These are phyloP conservation scores for Chionis minor DNA, from an alignment of 2,113 vertebrate species.

Conservation along the genomic window DNA sequence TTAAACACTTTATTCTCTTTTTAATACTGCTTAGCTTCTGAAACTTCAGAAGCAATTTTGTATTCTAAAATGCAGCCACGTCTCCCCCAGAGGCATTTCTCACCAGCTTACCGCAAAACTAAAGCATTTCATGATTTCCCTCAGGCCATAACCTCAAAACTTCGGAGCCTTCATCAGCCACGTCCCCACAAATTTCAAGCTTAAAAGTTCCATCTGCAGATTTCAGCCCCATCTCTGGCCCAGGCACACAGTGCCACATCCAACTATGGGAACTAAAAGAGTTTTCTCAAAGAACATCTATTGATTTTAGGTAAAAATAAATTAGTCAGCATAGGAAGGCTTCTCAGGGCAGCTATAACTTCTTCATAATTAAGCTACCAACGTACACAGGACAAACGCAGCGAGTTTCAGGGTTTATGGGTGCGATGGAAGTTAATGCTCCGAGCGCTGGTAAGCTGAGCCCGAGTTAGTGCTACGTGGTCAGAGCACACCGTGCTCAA, in stretches of 20 bases:
- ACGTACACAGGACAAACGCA: not conserved
- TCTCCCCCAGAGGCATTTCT: not conserved
- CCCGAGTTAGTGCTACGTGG: not conserved
- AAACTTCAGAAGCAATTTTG: not conserved
- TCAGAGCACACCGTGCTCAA: not conserved
- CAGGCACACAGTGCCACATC: conserved; percentile 2
- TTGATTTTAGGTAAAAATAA: not conserved
- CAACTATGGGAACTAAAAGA: not conserved
- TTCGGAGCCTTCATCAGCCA: not conserved
- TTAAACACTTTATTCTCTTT: not conserved
- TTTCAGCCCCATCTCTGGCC: not conserved
- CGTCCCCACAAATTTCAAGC: not conserved
- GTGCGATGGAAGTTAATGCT: not conserved
- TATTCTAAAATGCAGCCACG: not conserved
- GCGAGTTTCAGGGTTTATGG: not conserved
- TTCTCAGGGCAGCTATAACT: not conserved
- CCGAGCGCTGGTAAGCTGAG: not conserved
- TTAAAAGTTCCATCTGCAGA: not conserved
- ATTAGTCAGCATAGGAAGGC: not conserved
- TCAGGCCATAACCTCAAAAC: conserved; percentile 9
- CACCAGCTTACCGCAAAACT: conserved; percentile 21
- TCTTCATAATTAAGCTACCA: not conserved
- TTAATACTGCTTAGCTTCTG: conserved; percentile 18
- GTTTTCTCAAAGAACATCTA: not conserved
- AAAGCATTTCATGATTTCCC: not conserved